phyloP scores from a whole-genome alignment of 2,888 invertebrate species.

The Eilema sororculum region DNA sequence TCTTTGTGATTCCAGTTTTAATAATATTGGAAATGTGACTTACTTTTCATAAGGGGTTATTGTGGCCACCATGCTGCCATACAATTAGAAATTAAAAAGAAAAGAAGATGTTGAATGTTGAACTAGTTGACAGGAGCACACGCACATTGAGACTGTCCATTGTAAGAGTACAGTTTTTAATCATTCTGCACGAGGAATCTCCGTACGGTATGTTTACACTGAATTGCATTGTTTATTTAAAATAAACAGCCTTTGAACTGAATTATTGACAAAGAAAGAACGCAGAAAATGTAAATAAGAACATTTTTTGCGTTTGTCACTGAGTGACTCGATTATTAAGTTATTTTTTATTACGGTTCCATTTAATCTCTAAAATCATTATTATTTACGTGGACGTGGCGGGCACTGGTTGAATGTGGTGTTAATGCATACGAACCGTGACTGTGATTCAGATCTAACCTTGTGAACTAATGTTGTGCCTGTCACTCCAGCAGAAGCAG shows the following conservation, averaged over 20 bases:
- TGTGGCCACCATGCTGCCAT: conserved; percentile 7
- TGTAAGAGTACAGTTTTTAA: conserved; percentile 10
- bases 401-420: too few species aligned
- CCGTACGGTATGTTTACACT: conserved; percentile 10
- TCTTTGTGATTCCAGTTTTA: not conserved
- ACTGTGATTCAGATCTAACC: too few species aligned
- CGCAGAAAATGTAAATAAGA: conserved; percentile 14
- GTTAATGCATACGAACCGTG: too few species aligned
- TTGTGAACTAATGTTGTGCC: too few species aligned
- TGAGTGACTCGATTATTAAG: not conserved
- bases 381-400: too few species aligned
- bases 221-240: conserved; percentile 10
- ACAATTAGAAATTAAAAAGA: not conserved
- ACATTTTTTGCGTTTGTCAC: not conserved
- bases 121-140: conserved; percentile 5
- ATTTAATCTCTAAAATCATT: too few species aligned
- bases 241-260: conserved; percentile 6
- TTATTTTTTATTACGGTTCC: not conserved
- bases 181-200: conserved; percentile 11
- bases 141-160: conserved; percentile 10
- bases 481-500: too few species aligned
- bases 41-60: conserved; percentile 39
- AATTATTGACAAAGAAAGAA: not conserved
- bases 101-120: not conserved
- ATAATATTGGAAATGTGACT: conserved; percentile 18